Percentiles rank a stretch among this genome's conserved stretches.
phyloP scores from a whole-genome alignment of 1,140 invertebrate species.

The Eciton burchellii region DNA sequence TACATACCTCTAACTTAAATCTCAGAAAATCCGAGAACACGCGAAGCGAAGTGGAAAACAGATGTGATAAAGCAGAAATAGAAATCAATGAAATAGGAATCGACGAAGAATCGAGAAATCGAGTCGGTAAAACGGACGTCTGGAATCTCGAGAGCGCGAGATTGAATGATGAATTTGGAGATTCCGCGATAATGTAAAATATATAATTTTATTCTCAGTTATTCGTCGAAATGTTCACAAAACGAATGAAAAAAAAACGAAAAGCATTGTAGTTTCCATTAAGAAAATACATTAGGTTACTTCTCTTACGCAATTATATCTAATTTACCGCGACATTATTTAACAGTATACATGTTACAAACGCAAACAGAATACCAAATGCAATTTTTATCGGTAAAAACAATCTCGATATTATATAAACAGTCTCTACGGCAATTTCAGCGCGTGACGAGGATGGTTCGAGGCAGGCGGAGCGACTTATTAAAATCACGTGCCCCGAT shows the following conservation, averaged over 20 bases:
- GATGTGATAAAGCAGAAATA: background rate
- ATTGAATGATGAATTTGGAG: background rate
- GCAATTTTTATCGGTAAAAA: conserved; percentile 14
- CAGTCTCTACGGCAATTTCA: conserved; percentile 28
- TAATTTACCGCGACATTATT: background rate
- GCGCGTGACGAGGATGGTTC: conserved; percentile 46
- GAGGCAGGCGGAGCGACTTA: conserved; percentile 59
- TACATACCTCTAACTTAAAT: conserved; percentile 14
- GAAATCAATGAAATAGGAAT: background rate
- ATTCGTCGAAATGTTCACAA: background rate
- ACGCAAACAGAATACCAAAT: conserved; percentile 9
- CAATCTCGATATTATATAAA: conserved; percentile 54
- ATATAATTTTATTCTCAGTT: conserved; percentile 1
- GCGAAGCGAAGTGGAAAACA: background rate
- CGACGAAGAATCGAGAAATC: background rate
- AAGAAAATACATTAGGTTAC: background rate
- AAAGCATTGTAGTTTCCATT: background rate
- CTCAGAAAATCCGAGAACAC: background rate
- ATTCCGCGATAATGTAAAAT: background rate
- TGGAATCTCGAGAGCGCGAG: background rate
- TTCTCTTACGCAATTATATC: background rate
- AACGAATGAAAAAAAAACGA: background rate
- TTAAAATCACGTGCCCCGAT: conserved; percentile 69
- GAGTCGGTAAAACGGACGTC: background rate
- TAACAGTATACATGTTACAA: background rate